A percentile compares a stretch with the other conserved stretches of the same genome.
Evolutionary conservation across 2,888 invertebrate species (phyloP).

Genomic region (Nasonovia ribisnigri): DNA sequence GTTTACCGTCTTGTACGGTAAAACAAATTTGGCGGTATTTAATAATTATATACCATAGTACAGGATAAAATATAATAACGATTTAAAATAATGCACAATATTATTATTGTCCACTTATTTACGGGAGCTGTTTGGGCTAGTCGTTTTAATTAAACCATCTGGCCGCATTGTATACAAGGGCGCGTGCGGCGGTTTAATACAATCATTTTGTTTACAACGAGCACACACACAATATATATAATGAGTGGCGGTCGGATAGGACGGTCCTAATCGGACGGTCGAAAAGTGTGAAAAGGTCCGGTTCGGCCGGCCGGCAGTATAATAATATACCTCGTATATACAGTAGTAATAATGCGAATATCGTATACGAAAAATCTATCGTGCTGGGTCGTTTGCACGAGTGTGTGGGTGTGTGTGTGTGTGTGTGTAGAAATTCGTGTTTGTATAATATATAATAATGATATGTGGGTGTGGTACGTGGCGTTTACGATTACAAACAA

Average conservation of each 20-base stretch:
- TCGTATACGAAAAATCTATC: slow-evolving; percentile 9
- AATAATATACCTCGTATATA: neutral
- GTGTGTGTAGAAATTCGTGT: neutral
- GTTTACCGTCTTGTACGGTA: neutral
- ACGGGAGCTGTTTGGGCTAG: neutral
- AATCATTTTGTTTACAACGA: slow-evolving; percentile 13
- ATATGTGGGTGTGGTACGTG: slow-evolving; percentile 2
- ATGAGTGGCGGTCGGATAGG: neutral
- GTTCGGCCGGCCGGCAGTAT: neutral
- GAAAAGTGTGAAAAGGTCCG: slow-evolving; percentile 34
- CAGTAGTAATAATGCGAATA: neutral
- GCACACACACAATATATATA: neutral
- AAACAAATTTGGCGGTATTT: neutral
- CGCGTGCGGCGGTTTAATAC: neutral
- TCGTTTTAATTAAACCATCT: slow-evolving; percentile 18
- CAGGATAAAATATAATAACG: neutral
- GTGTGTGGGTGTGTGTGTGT: neutral
- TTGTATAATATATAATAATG: too few relatives aligned
- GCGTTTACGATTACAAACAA: slow-evolving; percentile 10
- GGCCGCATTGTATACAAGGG: neutral
- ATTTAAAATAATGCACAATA: neutral
- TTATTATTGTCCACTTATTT: neutral
- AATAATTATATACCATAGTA: too few relatives aligned
- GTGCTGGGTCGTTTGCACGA: slow-evolving; percentile 8
- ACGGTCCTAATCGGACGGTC: slow-evolving; percentile 13